Base-by-base conservation (phyloP, 1,140 invertebrate species). In the Camponotus floridanus region DNA sequence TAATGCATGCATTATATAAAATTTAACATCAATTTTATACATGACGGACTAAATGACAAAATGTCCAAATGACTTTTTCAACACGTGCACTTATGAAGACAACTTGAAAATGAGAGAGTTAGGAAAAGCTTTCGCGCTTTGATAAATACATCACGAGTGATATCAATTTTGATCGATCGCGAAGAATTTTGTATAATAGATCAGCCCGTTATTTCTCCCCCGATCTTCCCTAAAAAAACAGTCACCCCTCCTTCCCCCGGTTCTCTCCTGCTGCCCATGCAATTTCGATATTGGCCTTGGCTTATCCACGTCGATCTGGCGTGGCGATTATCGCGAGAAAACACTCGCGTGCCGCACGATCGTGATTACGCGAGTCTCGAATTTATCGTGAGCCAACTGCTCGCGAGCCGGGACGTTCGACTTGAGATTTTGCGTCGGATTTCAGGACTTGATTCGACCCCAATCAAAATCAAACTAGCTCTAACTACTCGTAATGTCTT, bases 401-500 rank as follows among this genome's bases (percentile, higher is more conserved):
- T 68, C 39, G 65, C 62, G 36, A 51, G 70, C 31, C 31, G 71
- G 39, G 48, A 59, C 55, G 48, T 36, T 74, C 48, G 36, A 76
- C 55, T 8, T 11, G 51, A 79, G 65, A 68, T 76, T 76, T 78
- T 42, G 33, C 18, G 26, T 85, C 45, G 45, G 84, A 39, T 86
- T 86, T 39, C 48, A n/a, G 21, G 21, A 70, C 39, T 59, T 26
- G 33, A 51, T 39, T 86, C 45, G 45, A 13, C 33, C 57, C 67
- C 45, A 39, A 86, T 86, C 33, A 33, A 36, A 55, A 81, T 81
- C 57, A 81, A 86, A 81, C 31, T 59, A 45, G n/a, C 33, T 18
- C 9, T 73, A 81, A 86, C 9, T 71, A 42, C 67, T 55, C 45
- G 13, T 86, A 80, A 86, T 73, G 85, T 68, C 45, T 81, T 21